phyloP scores from a whole-genome alignment of 2,888 invertebrate species.

The Anagyrus pseudococci region DNA sequence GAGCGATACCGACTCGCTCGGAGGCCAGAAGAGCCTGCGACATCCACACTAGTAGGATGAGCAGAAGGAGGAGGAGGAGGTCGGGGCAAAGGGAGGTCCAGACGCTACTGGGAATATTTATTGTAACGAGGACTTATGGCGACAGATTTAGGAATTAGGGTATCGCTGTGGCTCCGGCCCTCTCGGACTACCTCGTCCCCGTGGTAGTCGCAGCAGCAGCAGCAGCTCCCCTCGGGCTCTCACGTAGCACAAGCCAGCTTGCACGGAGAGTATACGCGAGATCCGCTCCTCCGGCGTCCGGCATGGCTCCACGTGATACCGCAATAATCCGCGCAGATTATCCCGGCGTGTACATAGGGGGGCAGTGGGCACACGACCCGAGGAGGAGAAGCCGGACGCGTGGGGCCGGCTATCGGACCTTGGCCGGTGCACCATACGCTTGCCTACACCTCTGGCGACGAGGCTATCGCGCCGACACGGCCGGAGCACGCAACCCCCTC shows the following conservation, averaged over 20 bases:
- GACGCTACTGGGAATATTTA: too few species aligned
- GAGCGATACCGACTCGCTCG: neutral
- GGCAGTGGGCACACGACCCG: neutral
- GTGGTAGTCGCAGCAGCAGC: too few species aligned
- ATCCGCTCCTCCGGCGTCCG: slow-evolving; percentile 13
- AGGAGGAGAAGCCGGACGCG: neutral
- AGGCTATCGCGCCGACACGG: slow-evolving; percentile 13
- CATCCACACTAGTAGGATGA: slow-evolving; percentile 11
- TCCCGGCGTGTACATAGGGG: slow-evolving; percentile 51
- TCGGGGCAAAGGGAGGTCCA: slow-evolving; percentile 51
- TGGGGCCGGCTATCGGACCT: slow-evolving; percentile 21
- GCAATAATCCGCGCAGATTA: slow-evolving; percentile 62
- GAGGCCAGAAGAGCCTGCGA: neutral
- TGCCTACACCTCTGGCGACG: neutral
- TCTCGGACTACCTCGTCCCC: neutral
- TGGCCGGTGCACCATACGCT: slow-evolving; percentile 3
- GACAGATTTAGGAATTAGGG: slow-evolving; percentile 63
- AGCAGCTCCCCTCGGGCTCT: slow-evolving; percentile 42
- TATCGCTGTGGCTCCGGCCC: slow-evolving; percentile 51
- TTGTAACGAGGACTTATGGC: slow-evolving; percentile 63
- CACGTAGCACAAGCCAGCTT: too few species aligned
- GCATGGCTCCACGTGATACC: slow-evolving; percentile 62
- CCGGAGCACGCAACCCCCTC: slow-evolving; percentile 1
- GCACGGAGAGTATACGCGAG: slow-evolving; percentile 50
- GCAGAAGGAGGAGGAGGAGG: slow-evolving; percentile 31